Conservation (phyloP, 1,140 invertebrate genomes). For the Lasaia peninsularis region DNA sequence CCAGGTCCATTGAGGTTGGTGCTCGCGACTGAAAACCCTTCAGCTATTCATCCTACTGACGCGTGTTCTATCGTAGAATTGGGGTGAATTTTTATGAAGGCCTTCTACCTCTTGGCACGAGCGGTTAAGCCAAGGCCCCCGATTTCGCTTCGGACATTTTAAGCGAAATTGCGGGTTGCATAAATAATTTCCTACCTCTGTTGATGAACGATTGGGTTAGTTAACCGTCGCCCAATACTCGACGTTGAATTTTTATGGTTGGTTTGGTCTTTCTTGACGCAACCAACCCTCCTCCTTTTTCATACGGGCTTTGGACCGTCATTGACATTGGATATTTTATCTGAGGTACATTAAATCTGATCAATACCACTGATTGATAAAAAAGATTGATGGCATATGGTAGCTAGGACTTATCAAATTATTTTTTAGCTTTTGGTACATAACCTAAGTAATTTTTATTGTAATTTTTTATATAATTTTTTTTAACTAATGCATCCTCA, state of each 20-base stretch:
- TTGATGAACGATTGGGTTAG: slow-evolving; percentile 16
- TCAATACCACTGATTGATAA: too few species aligned
- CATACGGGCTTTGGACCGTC: slow-evolving; percentile 2
- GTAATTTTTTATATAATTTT: too few species aligned
- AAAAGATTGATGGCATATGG: too few species aligned
- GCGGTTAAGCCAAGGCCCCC: slow-evolving; percentile 23
- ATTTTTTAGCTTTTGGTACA: too few species aligned
- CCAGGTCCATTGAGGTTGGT: slow-evolving; percentile 27
- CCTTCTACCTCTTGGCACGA: slow-evolving; percentile 23
- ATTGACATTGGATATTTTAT: too few species aligned
- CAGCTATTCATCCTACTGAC: slow-evolving; percentile 24
- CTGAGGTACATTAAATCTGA: too few species aligned
- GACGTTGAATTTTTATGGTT: slow-evolving; percentile 3
- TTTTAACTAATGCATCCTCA: too few species aligned
- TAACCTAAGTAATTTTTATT: too few species aligned
- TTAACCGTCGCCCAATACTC: slow-evolving; percentile 25
- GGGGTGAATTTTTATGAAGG: slow-evolving; percentile 29
- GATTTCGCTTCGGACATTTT: slow-evolving; percentile 10
- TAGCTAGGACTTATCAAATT: too few species aligned
- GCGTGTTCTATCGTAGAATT: slow-evolving; percentile 24
- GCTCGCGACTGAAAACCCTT: slow-evolving; percentile 18
- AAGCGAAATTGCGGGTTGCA: slow-evolving; percentile 6
- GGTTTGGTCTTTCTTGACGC: not conserved
- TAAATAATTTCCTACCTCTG: slow-evolving; percentile 22
- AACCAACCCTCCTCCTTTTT: not conserved